phyloP scores from a whole-genome alignment of 2,888 invertebrate genomes.

The Norana najaformis region DNA sequence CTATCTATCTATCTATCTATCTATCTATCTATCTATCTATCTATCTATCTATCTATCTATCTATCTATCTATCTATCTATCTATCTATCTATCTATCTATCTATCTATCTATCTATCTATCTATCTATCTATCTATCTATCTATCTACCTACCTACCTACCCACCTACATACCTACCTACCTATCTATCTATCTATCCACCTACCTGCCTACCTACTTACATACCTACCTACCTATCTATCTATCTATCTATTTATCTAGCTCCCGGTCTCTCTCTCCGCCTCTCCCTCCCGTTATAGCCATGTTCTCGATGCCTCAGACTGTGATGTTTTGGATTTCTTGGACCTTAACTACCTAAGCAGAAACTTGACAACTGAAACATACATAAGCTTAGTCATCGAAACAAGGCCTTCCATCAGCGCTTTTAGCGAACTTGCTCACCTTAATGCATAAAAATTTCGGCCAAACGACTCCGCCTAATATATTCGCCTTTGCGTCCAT shows the following conservation, averaged over 20 bases:
- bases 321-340: background rate
- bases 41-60: too few species aligned
- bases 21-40: too few species aligned
- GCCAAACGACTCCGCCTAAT: background rate
- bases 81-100: too few species aligned
- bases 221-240: too few species aligned
- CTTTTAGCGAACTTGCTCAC: background rate
- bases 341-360: background rate
- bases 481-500: background rate
- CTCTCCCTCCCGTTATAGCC: background rate
- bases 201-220: background rate
- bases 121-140: too few species aligned
- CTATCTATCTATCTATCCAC: background rate
- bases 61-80: too few species aligned
- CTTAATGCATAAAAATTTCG: slow-evolving; percentile 13
- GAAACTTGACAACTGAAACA: background rate
- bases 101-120: too few species aligned
- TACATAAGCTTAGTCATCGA: background rate
- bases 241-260: too few species aligned
- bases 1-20: too few species aligned
- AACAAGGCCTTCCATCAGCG: slow-evolving; percentile 13
- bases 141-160: too few species aligned
- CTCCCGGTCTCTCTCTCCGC: background rate
- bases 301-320: background rate
- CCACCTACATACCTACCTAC: too few species aligned